Percentiles rank a stretch among this genome's conserved stretches.
These are phyloP conservation scores for Mesorhabditis belari DNA, from an alignment of 2,888 invertebrate genomes.

Conservation along the genomic window DNA sequence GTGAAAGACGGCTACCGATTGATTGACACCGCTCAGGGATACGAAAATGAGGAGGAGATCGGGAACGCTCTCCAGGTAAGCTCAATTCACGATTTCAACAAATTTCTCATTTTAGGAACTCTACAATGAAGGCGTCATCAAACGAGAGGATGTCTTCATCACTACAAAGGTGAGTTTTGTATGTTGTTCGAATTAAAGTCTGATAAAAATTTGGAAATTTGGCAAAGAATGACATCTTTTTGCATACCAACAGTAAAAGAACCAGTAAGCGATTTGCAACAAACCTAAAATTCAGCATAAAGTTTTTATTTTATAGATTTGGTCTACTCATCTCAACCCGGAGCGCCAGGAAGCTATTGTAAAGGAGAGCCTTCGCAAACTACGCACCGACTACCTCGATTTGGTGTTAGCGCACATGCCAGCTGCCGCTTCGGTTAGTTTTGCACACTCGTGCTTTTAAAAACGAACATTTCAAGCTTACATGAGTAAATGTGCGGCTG, in stretches of 20 bases:
- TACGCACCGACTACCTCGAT: conserved; percentile 74
- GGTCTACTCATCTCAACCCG: neutral
- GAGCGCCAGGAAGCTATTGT: conserved; percentile 2
- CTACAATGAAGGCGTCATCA: conserved; percentile 38
- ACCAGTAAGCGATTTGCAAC: no score
- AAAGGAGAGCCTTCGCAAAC: conserved; percentile 59
- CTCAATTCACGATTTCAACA: neutral
- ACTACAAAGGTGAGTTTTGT: conserved; percentile 70
- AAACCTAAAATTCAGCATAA: no score
- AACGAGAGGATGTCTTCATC: conserved; percentile 73
- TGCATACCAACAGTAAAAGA: no score
- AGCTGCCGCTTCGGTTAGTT: conserved; percentile 56
- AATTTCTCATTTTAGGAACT: neutral
- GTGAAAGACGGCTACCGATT: neutral
- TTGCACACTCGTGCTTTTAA: neutral
- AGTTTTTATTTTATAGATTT: no score
- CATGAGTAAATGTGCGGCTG: no score
- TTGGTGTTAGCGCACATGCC: conserved; percentile 75
- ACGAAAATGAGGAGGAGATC: neutral
- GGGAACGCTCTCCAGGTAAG: neutral
- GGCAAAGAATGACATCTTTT: no score
- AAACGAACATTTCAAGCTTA: no score
- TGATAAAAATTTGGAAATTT: no score
- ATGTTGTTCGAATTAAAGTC: neutral
- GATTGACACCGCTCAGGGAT: neutral